A percentile compares a stretch with the other conserved stretches of the same genome.
Conservation (phyloP, 1,140 invertebrate species). For the Lineus longissimus region DNA sequence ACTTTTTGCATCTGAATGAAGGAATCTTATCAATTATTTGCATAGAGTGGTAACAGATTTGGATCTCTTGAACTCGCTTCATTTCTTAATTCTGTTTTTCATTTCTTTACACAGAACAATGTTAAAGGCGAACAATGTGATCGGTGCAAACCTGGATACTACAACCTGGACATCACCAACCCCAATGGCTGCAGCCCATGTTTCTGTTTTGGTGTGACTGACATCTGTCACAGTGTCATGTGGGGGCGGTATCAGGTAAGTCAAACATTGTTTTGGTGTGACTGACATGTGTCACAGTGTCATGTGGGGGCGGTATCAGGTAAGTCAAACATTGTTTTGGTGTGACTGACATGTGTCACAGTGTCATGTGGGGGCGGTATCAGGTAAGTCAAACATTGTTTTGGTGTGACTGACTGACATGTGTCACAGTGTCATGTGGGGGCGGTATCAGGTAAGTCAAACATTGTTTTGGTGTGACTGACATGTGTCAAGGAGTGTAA, state of each 20-base stretch:
- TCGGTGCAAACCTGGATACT: constrained; percentile 78
- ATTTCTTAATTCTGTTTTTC: too few species aligned
- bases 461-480: too few species aligned
- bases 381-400: not conserved
- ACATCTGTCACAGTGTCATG: constrained; percentile 60
- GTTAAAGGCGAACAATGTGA: constrained; percentile 72
- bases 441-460: constrained; percentile 54
- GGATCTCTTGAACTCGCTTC: too few species aligned
- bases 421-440: constrained; percentile 58
- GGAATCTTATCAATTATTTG: too few species aligned
- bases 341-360: constrained; percentile 66
- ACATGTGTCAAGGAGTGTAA: too few species aligned
- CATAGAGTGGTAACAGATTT: too few species aligned
- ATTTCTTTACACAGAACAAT: constrained; percentile 28
- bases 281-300: constrained; percentile 63
- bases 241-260: constrained; percentile 55
- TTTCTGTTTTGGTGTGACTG: constrained; percentile 85
- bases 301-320: constrained; percentile 55
- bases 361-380: constrained; percentile 56
- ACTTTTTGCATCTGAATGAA: too few species aligned
- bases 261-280: constrained; percentile 80
- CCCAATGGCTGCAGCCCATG: constrained; percentile 80
- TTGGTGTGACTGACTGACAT: constrained; percentile 68
- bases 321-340: constrained; percentile 52
- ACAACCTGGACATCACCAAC: constrained; percentile 71